Evolutionary conservation across 2,797 vertebrate genomes (phyloP).

Genomic region (Naso thynnoides): DNA sequence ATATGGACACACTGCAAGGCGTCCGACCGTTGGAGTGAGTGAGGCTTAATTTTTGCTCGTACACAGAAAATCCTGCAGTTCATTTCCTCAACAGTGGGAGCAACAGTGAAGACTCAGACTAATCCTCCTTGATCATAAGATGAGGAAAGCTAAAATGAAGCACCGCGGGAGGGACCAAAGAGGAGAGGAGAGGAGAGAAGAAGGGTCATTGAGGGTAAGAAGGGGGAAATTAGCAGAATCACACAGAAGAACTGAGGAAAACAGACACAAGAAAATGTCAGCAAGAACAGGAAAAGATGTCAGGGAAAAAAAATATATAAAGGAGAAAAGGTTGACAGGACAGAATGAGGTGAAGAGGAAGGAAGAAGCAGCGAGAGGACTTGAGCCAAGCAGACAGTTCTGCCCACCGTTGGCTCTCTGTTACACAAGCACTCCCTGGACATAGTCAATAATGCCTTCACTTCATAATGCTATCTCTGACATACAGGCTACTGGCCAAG

Average conservation of each 20-base stretch:
- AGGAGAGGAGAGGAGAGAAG: conserved; percentile 12
- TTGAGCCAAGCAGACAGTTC: conserved; percentile 58
- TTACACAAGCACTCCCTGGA: conserved; percentile 68
- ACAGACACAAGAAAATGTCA: background rate
- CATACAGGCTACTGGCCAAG: conserved; percentile 49
- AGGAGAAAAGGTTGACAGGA: background rate
- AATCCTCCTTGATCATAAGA: conserved; percentile 70
- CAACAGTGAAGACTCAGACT: conserved; percentile 38
- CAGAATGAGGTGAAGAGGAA: conserved; percentile 20
- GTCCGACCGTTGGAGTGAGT: background rate
- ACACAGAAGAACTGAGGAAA: background rate
- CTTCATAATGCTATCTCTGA: conserved; percentile 65
- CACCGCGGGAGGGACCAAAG: conserved; percentile 41
- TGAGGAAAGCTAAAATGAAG: conserved; percentile 56
- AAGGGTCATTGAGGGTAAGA: background rate
- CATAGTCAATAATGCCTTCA: conserved; percentile 65
- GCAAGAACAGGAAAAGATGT: background rate
- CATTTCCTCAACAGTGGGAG: conserved; percentile 43
- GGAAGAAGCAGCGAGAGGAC: conserved; percentile 19
- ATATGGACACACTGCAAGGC: conserved; percentile 17
- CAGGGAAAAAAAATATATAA: conserved; percentile 17
- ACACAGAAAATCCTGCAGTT: conserved; percentile 51
- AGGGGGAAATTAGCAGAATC: background rate
- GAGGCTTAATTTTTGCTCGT: conserved; percentile 32
- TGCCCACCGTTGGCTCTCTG: conserved; percentile 57